These are phyloP conservation scores for Spondyliosoma cantharus DNA, from an alignment of 2,797 vertebrate genomes.

Conservation along the genomic window DNA sequence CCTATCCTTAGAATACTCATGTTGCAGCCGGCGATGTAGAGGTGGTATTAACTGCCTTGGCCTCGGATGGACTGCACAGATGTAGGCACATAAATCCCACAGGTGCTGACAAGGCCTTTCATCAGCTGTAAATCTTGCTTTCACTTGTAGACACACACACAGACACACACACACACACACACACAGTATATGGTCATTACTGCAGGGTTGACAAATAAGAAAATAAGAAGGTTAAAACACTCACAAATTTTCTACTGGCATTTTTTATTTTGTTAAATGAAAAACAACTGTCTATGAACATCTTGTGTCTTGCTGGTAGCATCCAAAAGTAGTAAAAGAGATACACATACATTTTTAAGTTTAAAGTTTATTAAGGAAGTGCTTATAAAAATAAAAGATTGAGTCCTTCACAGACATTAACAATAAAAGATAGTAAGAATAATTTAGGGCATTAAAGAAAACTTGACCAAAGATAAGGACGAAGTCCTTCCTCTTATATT, in stretches of 20 bases:
- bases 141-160: conserved; percentile 40
- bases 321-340: background rate
- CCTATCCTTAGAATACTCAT: conserved; percentile 72
- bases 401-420: background rate
- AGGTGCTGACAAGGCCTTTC: conserved; percentile 82
- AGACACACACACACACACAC: background rate
- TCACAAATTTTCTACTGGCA: background rate
- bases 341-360: background rate
- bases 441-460: no score
- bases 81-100: conserved; percentile 78
- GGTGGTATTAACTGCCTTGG: conserved; percentile 47
- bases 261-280: background rate
- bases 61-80: conserved; percentile 72
- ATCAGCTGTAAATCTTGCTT: conserved; percentile 76
- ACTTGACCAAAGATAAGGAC: background rate
- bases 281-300: background rate
- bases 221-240: background rate
- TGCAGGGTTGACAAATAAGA: conserved; percentile 13
- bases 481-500: background rate
- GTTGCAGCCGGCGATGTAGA: conserved; percentile 57
- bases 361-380: background rate
- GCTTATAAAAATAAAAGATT: background rate
- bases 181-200: conserved; percentile 5
- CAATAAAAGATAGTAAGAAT: background rate
- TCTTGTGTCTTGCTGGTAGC: background rate